phyloP scores from a whole-genome alignment of 2,888 invertebrate species.

The Vannuccia rotundouncinata region DNA sequence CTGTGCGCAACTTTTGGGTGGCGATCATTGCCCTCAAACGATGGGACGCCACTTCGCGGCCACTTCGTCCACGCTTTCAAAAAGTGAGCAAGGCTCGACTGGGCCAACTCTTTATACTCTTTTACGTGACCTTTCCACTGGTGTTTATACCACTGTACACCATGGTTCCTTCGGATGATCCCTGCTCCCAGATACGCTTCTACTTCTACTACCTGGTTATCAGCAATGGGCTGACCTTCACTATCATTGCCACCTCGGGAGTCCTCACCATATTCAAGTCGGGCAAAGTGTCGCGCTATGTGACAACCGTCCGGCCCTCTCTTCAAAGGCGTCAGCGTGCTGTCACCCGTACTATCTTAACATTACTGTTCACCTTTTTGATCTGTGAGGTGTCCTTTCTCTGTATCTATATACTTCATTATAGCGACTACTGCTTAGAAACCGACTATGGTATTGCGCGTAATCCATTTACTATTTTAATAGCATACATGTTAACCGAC shows the following conservation, averaged over 20 bases:
- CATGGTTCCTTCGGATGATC: background rate
- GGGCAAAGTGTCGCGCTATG: conserved; percentile 2
- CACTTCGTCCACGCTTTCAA: conserved; percentile 11
- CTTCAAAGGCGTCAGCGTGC: conserved; percentile 15
- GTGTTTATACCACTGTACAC: background rate
- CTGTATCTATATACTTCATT: background rate
- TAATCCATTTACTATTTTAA: background rate
- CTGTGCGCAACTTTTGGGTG: conserved; percentile 30
- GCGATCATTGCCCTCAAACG: conserved; percentile 29
- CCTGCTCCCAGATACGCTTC: conserved; percentile 10
- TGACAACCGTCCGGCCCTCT: background rate
- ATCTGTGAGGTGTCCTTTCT: conserved; percentile 29
- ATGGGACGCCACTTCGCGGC: conserved; percentile 27
- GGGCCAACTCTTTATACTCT: background rate
- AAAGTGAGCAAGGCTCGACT: conserved; percentile 6
- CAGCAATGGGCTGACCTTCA: conserved; percentile 18
- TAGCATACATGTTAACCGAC: conserved; percentile 10
- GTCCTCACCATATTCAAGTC: conserved; percentile 18
- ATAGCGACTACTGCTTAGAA: background rate
- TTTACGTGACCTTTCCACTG: background rate
- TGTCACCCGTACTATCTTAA: conserved; percentile 16
- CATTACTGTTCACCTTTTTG: conserved; percentile 18
- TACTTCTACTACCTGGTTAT: conserved; percentile 22
- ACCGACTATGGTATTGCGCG: background rate
- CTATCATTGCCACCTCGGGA: background rate